Conservation (phyloP, 2,113 vertebrate species). For the Polyodon spathula region DNA sequence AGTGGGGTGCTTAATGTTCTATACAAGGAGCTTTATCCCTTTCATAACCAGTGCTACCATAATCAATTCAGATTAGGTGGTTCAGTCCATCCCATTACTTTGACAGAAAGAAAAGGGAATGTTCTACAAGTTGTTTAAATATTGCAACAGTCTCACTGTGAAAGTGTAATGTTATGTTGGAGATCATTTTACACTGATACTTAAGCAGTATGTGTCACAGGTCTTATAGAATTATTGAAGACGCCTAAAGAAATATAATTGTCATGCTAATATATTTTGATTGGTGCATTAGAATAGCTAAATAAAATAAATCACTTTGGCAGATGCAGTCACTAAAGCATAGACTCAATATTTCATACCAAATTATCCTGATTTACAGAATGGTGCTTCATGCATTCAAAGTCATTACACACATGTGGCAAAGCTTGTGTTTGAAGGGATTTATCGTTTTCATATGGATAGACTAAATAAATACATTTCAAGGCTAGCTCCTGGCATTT, state of each 20-base stretch:
- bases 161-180: too few relatives aligned
- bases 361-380: slow-evolving; percentile 54
- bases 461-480: too few relatives aligned
- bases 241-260: slow-evolving; percentile 63
- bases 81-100: slow-evolving; percentile 25
- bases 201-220: too few relatives aligned
- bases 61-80: slow-evolving; percentile 32
- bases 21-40: slow-evolving; percentile 6
- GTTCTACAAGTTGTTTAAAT: too few relatives aligned
- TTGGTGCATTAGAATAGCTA: slow-evolving; percentile 60
- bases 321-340: slow-evolving; percentile 50
- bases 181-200: too few relatives aligned
- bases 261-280: slow-evolving; percentile 73
- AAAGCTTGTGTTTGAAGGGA: slow-evolving; percentile 9
- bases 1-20: slow-evolving; percentile 7
- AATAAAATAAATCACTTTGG: slow-evolving; percentile 63
- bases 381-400: slow-evolving; percentile 34
- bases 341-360: slow-evolving; percentile 62
- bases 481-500: background rate
- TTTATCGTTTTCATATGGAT: too few relatives aligned
- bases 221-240: slow-evolving; percentile 37
- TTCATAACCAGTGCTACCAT: slow-evolving; percentile 32
- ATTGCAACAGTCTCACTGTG: too few relatives aligned
- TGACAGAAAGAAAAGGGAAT: too few relatives aligned
- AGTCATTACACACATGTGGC: slow-evolving; percentile 37